Percentiles rank a stretch among this genome's conserved stretches.
Conservation (phyloP, 2,888 invertebrate genomes). For the Parnassius apollo region DNA sequence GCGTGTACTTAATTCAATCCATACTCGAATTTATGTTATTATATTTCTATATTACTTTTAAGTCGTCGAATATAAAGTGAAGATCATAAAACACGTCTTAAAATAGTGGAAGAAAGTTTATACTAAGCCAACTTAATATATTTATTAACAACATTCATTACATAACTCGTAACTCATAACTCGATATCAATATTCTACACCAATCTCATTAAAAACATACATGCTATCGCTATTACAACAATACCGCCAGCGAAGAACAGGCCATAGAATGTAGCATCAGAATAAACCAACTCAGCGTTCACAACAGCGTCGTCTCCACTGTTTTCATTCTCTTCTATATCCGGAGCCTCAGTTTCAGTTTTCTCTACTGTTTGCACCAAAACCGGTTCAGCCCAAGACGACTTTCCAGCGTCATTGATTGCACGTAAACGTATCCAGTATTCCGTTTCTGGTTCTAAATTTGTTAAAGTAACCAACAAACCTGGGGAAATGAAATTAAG, state of each 20-base stretch:
- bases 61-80: too few species aligned
- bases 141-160: slow-evolving; percentile 8
- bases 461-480: slow-evolving; percentile 34
- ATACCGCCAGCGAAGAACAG: slow-evolving; percentile 60
- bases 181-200: slow-evolving; percentile 35
- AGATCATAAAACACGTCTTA: too few species aligned
- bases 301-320: slow-evolving; percentile 30
- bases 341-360: slow-evolving; percentile 30
- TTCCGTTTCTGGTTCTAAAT: slow-evolving; percentile 47
- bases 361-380: slow-evolving; percentile 36
- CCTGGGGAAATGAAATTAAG: slow-evolving; percentile 36
- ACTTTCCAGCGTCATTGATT: slow-evolving; percentile 50
- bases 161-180: not conserved
- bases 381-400: slow-evolving; percentile 52
- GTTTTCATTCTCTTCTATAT: slow-evolving; percentile 24
- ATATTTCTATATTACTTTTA: too few species aligned
- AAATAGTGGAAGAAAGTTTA: too few species aligned
- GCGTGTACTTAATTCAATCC: too few species aligned
- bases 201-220: slow-evolving; percentile 52
- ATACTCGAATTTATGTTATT: too few species aligned
- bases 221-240: slow-evolving; percentile 47
- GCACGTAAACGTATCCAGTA: slow-evolving; percentile 57
- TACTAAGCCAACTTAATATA: not conserved
- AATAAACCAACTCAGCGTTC: slow-evolving; percentile 25
- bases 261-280: slow-evolving; percentile 50